Evolutionary conservation across 1,140 invertebrate genomes (phyloP).

Genomic region (Conus betulinus): DNA sequence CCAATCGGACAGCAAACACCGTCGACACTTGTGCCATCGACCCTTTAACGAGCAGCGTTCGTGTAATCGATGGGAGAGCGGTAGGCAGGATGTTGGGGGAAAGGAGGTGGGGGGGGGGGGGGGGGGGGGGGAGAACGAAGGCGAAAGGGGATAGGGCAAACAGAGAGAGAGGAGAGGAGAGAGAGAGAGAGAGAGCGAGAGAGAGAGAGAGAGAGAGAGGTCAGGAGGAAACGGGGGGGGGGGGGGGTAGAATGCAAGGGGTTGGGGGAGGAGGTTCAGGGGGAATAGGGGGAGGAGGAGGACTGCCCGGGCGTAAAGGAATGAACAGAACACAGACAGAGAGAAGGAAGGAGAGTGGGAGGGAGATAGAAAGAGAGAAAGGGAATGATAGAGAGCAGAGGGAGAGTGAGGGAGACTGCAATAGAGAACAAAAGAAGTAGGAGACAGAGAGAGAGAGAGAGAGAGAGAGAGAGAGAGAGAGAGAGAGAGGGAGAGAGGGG

Average conservation of each 20-base stretch:
- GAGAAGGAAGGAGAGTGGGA: not conserved
- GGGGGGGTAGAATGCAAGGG: not conserved
- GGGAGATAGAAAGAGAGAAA: not conserved
- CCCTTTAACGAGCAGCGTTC: not conserved
- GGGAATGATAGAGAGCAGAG: not conserved
- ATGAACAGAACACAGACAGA: too few relatives aligned
- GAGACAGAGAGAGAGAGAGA: not conserved
- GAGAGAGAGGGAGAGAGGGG: not conserved
- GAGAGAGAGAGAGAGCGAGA: not conserved
- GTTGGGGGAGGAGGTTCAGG: not conserved
- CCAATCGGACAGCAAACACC: conserved; percentile 26
- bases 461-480: not conserved
- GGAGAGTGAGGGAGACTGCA: not conserved
- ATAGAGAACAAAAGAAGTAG: not conserved
- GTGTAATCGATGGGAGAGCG: not conserved
- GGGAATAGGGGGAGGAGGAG: not conserved
- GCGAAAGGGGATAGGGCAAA: too few relatives aligned
- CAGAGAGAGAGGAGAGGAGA: not conserved
- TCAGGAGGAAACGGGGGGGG: not conserved
- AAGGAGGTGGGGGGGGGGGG: too few relatives aligned
- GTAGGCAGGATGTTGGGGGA: not conserved
- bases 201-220: too few relatives aligned
- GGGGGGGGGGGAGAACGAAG: not conserved
- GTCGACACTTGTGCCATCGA: conserved; percentile 18
- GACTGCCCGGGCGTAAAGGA: too few relatives aligned